Evolutionary conservation across 2,888 invertebrate species (phyloP).

Genomic region (Bugula neritina): DNA sequence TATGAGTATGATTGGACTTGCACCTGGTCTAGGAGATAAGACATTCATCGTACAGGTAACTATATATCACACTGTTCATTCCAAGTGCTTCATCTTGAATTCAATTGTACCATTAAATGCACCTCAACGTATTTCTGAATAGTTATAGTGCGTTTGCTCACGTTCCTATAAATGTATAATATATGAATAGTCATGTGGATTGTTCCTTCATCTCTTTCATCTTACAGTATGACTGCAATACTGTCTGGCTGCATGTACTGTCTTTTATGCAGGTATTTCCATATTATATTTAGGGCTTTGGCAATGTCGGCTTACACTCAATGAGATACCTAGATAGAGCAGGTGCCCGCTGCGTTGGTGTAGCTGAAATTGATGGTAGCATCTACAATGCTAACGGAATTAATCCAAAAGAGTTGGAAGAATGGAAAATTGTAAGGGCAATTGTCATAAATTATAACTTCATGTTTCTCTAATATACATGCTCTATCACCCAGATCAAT

Average conservation of each 20-base stretch:
- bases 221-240: too few relatives aligned
- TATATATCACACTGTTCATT: not conserved
- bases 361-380: slow-evolving; percentile 81
- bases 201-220: too few relatives aligned
- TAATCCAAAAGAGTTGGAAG: slow-evolving; percentile 69
- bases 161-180: too few relatives aligned
- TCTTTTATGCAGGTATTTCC: too few relatives aligned
- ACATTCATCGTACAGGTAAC: slow-evolving; percentile 79
- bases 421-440: slow-evolving; percentile 54
- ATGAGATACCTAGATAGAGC: slow-evolving; percentile 87
- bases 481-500: too few relatives aligned
- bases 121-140: too few relatives aligned
- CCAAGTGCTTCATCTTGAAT: not conserved
- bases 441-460: too few relatives aligned
- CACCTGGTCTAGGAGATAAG: slow-evolving; percentile 95
- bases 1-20: slow-evolving; percentile 85
- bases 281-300: slow-evolving; percentile 84
- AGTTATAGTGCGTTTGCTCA: too few relatives aligned
- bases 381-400: slow-evolving; percentile 80
- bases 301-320: slow-evolving; percentile 94
- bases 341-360: slow-evolving; percentile 84
- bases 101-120: too few relatives aligned
- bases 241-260: too few relatives aligned
- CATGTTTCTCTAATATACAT: too few relatives aligned
- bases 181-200: too few relatives aligned